Evolutionary conservation across 2,113 vertebrate genomes (phyloP).

Genomic region (Gulo gulo): DNA sequence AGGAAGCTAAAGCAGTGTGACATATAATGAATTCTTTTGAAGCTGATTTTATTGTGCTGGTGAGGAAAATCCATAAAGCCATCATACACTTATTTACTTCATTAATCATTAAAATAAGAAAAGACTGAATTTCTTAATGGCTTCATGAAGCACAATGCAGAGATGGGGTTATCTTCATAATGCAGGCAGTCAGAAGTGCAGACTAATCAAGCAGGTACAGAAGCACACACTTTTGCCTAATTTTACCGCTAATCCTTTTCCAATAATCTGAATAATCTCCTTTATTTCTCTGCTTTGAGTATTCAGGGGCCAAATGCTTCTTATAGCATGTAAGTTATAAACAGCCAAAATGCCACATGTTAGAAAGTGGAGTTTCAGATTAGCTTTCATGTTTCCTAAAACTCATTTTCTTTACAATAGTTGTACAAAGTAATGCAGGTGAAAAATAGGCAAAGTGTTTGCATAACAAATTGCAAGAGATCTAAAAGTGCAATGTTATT

Average conservation of each 20-base stretch:
- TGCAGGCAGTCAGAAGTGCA: neutral
- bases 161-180: constrained; percentile 12
- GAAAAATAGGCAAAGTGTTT: neutral
- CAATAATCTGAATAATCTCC: neutral
- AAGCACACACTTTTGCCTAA: neutral
- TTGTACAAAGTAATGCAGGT: neutral
- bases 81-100: neutral
- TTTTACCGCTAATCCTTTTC: constrained; percentile 21
- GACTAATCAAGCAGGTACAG: neutral
- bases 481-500: neutral
- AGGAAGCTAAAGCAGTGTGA: neutral
- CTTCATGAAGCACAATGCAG: fast-evolving
- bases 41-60: neutral
- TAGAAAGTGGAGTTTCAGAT: neutral
- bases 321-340: neutral
- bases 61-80: neutral
- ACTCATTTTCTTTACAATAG: neutral
- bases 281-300: neutral
- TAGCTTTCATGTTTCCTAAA: neutral
- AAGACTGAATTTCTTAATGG: neutral
- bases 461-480: neutral
- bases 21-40: neutral
- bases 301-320: neutral
- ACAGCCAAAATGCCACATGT: neutral
- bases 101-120: neutral